Evolutionary conservation across 2,113 vertebrate genomes (phyloP).

Genomic region (Chaenogobius annularis): DNA sequence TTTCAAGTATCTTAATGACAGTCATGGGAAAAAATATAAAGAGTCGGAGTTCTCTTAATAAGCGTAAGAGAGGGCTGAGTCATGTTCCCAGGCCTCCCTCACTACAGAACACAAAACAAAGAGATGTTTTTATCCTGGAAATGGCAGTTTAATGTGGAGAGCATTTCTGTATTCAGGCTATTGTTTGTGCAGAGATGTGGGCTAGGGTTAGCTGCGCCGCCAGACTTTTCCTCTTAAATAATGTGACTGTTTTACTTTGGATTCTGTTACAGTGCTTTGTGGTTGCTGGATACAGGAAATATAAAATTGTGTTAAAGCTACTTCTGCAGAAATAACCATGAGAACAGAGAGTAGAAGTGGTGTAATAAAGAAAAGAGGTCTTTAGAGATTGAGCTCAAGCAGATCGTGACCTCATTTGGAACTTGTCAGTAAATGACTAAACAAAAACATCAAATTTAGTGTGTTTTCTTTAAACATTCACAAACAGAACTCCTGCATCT

Average conservation of each 20-base stretch:
- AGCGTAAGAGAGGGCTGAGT: constrained; percentile 48
- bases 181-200: constrained; percentile 46
- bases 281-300: constrained; percentile 38
- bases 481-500: no score
- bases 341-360: constrained; percentile 7
- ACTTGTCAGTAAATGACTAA: background rate
- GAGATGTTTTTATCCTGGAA: constrained; percentile 52
- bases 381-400: no score
- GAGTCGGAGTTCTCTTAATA: background rate
- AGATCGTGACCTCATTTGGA: background rate
- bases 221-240: constrained; percentile 40
- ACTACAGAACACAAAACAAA: constrained; percentile 67
- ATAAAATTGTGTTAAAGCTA: constrained; percentile 15
- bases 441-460: background rate
- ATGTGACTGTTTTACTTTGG: constrained; percentile 27
- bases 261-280: constrained; percentile 34
- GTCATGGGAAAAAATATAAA: background rate
- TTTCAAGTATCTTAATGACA: background rate
- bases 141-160: constrained; percentile 50
- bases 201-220: constrained; percentile 24
- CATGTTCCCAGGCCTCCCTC: constrained; percentile 40
- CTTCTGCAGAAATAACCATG: constrained; percentile 14
- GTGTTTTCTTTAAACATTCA: background rate
- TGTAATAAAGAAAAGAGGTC: background rate
- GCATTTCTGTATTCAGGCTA: constrained; percentile 47